phyloP scores from a whole-genome alignment of 2,888 invertebrate genomes.

The Heliconius hortense region DNA sequence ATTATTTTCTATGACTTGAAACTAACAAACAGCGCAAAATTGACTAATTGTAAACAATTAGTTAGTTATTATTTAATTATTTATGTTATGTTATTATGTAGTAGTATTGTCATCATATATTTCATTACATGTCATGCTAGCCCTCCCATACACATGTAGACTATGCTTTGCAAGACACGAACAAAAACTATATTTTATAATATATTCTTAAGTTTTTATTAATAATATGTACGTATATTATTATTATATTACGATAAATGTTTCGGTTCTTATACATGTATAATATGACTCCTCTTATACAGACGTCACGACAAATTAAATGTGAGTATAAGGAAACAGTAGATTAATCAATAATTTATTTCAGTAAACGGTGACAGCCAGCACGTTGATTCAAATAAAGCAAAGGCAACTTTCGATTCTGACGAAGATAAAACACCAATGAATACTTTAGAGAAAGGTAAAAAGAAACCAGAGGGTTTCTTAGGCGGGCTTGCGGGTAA shows the following conservation, averaged over 20 bases:
- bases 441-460: constrained; percentile 78
- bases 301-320: constrained; percentile 36
- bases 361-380: constrained; percentile 74
- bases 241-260: constrained; percentile 1
- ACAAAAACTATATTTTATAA: constrained; percentile 13
- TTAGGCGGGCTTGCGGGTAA: constrained; percentile 72
- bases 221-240: constrained; percentile 21
- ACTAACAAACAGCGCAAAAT: constrained; percentile 19
- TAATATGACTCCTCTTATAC: constrained; percentile 35
- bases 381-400: constrained; percentile 78
- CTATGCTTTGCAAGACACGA: constrained; percentile 22
- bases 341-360: constrained; percentile 41
- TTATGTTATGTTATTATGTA: constrained; percentile 1
- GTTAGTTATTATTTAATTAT: constrained; percentile 12
- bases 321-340: constrained; percentile 40
- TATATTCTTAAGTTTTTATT: constrained; percentile 22
- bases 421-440: constrained; percentile 80
- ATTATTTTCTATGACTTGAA: constrained; percentile 4
- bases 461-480: constrained; percentile 73
- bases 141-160: constrained; percentile 21
- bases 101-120: constrained; percentile 16
- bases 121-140: constrained; percentile 18
- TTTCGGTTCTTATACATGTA: constrained; percentile 19
- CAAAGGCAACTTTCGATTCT: constrained; percentile 80
- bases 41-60: constrained; percentile 16